phyloP scores from a whole-genome alignment of 2,113 vertebrate genomes.

The Smithornis capensis region DNA sequence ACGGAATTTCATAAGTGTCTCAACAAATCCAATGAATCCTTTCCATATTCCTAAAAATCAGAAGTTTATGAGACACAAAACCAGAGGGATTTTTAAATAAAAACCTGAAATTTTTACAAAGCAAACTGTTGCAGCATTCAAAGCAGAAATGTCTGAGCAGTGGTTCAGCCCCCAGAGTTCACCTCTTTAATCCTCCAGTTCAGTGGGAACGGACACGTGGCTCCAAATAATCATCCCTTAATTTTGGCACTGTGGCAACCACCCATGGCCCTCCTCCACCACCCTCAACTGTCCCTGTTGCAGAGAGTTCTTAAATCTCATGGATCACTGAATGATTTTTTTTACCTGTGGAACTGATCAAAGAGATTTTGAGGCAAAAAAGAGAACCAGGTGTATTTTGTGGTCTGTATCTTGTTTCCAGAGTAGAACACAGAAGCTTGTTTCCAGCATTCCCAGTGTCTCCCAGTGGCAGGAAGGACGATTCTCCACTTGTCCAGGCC shows the following conservation, averaged over 20 bases:
- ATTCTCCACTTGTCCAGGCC: constrained; percentile 27
- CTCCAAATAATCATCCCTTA: background rate
- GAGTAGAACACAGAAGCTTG: constrained; percentile 17
- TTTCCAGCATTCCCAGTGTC: constrained; percentile 28
- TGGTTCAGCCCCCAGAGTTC: accelerated
- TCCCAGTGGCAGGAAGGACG: constrained; percentile 65
- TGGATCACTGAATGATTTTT: accelerated
- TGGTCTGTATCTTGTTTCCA: constrained; percentile 69
- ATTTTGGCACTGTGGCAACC: background rate
- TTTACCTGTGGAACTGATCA: constrained; percentile 78
- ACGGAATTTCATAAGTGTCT: background rate
- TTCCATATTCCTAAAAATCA: background rate
- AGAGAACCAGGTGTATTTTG: constrained; percentile 72
- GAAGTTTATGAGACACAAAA: background rate
- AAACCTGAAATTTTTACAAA: background rate
- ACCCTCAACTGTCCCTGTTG: background rate
- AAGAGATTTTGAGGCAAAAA: constrained; percentile 77
- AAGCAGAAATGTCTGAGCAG: background rate
- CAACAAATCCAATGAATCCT: background rate
- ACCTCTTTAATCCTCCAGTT: background rate
- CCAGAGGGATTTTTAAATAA: background rate
- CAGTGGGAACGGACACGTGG: background rate
- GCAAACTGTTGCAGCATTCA: background rate
- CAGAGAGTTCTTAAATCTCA: background rate
- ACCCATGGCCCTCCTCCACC: background rate